Percentiles rank a stretch among this genome's conserved stretches.
Evolutionary conservation across 2,888 invertebrate genomes (phyloP).

Genomic region (Tachina lurida): DNA sequence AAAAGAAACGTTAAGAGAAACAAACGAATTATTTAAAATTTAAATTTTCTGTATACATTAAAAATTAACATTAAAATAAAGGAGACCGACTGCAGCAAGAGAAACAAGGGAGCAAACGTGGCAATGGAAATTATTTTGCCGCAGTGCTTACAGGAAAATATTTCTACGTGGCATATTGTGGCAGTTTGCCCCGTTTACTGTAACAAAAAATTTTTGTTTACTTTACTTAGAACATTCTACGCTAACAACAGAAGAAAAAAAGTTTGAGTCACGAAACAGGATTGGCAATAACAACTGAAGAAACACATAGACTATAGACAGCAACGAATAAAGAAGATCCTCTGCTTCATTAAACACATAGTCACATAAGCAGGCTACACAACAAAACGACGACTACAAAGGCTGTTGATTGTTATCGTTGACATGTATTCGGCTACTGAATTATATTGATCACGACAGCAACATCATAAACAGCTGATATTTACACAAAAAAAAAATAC

Average conservation of each 20-base stretch:
- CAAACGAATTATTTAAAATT: conserved; percentile 21
- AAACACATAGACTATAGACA: background rate
- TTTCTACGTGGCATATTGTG: conserved; percentile 56
- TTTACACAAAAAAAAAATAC: no score
- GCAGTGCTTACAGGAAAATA: conserved; percentile 52
- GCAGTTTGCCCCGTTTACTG: conserved; percentile 38
- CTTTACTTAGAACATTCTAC: conserved; percentile 11
- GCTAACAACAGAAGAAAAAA: background rate
- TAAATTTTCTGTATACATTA: conserved; percentile 26
- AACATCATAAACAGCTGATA: no score
- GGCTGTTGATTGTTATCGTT: no score
- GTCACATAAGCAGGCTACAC: background rate
- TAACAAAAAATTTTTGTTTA: conserved; percentile 23
- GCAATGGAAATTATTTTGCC: conserved; percentile 46
- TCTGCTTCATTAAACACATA: background rate
- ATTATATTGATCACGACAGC: no score
- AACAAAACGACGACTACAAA: no score
- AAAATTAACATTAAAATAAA: conserved; percentile 41
- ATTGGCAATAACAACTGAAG: background rate
- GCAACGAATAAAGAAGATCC: background rate
- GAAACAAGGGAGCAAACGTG: conserved; percentile 44
- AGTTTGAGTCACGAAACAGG: conserved; percentile 1
- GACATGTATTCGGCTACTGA: no score
- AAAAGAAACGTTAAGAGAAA: background rate
- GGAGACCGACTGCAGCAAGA: background rate